Conservation (phyloP, 2,113 vertebrate genomes). For the Struthidea cinerea region DNA sequence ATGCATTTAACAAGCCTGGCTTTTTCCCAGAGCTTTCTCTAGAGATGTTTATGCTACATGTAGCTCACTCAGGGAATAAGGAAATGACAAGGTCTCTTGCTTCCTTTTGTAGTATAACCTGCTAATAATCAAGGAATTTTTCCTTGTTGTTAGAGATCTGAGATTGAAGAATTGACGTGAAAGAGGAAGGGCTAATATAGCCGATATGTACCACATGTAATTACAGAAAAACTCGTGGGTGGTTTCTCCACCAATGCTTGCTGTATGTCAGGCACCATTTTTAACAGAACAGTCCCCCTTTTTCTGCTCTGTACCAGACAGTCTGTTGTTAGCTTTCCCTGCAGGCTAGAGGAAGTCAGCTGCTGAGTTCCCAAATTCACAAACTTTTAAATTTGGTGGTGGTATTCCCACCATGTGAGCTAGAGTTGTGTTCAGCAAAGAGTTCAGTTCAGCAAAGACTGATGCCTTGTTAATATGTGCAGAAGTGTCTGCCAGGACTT, state of each 20-base stretch:
- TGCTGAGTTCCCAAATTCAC: neutral
- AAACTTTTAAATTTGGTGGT: neutral
- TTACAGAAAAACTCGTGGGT: neutral
- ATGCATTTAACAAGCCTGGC: neutral
- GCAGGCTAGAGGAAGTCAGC: neutral
- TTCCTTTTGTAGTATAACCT: neutral
- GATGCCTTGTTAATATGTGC: neutral
- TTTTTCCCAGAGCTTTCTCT: neutral
- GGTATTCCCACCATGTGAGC: neutral
- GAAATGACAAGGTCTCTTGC: neutral
- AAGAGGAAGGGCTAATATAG: neutral
- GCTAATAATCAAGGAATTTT: neutral
- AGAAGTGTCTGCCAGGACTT: neutral
- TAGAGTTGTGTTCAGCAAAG: neutral
- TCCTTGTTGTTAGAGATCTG: neutral
- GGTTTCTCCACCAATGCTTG: neutral
- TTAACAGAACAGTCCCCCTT: neutral
- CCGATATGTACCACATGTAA: fast-evolving
- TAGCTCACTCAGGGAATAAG: neutral
- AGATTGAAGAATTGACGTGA: neutral
- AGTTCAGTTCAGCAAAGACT: neutral
- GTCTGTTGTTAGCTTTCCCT: neutral
- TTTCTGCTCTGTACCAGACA: neutral
- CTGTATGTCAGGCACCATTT: neutral
- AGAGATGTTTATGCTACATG: neutral